Conservation (phyloP, 1,140 invertebrate species). For the Drosophila fuyamai region DNA sequence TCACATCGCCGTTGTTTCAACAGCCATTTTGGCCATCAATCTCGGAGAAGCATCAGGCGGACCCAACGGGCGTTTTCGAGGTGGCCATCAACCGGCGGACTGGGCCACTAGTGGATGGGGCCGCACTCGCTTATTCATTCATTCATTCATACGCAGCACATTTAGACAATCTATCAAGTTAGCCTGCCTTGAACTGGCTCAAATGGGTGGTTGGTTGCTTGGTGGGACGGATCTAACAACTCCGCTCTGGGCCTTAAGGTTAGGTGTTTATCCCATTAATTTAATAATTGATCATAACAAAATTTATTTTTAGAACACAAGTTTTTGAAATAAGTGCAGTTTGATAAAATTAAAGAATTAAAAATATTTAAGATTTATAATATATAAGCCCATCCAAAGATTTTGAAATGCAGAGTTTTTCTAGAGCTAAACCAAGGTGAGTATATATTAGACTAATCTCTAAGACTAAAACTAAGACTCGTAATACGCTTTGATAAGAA, state of each 20-base stretch:
- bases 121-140: slow-evolving; percentile 47
- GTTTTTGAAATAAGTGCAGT: no score
- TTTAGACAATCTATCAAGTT: slow-evolving; percentile 73
- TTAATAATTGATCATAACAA: background rate
- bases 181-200: slow-evolving; percentile 17
- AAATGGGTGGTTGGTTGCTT: slow-evolving; percentile 6
- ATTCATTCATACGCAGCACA: slow-evolving; percentile 64
- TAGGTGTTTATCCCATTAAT: background rate
- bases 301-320: no score
- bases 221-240: background rate
- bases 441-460: no score
- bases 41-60: slow-evolving; percentile 60
- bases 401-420: no score
- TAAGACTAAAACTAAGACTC: no score
- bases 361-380: no score
- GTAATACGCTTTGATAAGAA: no score
- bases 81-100: slow-evolving; percentile 31
- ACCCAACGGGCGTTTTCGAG: slow-evolving; percentile 36
- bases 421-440: no score
- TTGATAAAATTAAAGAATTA: no score
- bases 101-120: slow-evolving; percentile 30
- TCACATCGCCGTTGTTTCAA: slow-evolving; percentile 64
- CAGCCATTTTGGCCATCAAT: slow-evolving; percentile 79
- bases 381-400: no score
- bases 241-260: background rate